Conservation (phyloP, 2,113 vertebrate genomes). For the Camarhynchus parvulus region DNA sequence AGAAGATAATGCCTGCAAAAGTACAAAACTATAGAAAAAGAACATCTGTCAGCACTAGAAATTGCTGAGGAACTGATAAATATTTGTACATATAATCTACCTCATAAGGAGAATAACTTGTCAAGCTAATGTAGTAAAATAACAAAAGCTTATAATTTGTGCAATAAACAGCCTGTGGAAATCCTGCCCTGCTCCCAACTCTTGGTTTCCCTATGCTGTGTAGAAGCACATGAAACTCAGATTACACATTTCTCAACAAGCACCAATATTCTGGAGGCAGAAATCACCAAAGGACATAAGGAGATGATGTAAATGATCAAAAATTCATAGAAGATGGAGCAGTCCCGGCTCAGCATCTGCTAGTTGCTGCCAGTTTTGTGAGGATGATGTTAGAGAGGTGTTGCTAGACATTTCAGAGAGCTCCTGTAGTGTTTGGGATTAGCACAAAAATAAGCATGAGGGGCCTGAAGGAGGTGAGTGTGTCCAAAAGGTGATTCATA, state of each 20-base stretch:
- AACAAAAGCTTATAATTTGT: not conserved
- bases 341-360: not conserved
- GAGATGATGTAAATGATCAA: not conserved
- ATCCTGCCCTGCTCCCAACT: not conserved
- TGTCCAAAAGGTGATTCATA: not conserved
- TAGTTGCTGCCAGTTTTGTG: not conserved
- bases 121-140: not conserved
- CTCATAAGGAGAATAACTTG: not conserved
- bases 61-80: not conserved
- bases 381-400: not conserved
- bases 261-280: not conserved
- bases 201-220: not conserved
- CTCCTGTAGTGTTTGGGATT: not conserved
- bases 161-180: not conserved
- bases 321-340: not conserved
- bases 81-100: not conserved
- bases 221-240: not conserved
- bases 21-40: not conserved
- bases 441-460: not conserved
- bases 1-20: not conserved
- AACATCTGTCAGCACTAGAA: not conserved
- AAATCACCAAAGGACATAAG: not conserved
- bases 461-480: not conserved
- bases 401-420: not conserved
- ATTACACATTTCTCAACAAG: not conserved